Evolutionary conservation across 2,888 invertebrate genomes (phyloP), one percentile per base, ranked within the genome.

Genomic region (Dinocampus coccinellae): DNA sequence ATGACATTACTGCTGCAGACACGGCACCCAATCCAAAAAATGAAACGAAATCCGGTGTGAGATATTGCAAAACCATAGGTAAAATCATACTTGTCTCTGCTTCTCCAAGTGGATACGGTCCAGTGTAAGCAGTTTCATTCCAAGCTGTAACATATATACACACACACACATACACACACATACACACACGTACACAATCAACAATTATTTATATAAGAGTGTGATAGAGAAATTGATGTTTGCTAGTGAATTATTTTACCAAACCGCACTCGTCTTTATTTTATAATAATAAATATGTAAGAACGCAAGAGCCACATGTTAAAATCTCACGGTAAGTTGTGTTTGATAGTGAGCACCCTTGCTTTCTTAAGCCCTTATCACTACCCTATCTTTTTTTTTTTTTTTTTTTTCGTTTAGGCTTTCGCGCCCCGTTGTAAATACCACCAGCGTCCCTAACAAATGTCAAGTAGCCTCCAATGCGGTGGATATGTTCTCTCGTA

Each of bases 1-100:
- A 98, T 42, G 98, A 98, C 99, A 99, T 99, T 77, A 99, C 99
- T 22, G 99, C 99, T 0, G 99, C 99, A 0, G 98, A 98, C 7
- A 99, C 98, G 7, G 99, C 99, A 0, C 99, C 99, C 76, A 99
- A 91, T 7, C 98, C 99, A 85, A 99, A 95, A 90, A 99, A 99
- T 2, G 98, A 96, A 29, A 99, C 96, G 88, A 95, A 95, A 86
- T 95, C 93, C 0, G 99, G 99, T 9, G 99, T 99, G 67, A 99
- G 90, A 87, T 98, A 96, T 88, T 99, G 98, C 82, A 98, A 90
- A 60, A 99, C 98, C 92, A 99, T 93, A 58, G 99, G 99, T 78
- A 99, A 90, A 80, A 99, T 97, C 94, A 98, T 95, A 83, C 96
- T 96, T 0, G 95, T 95, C 89, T 98, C 92, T 13, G 91, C 91